These are phyloP conservation scores for Kryphioiulus occultus DNA, from an alignment of 2,888 invertebrate genomes.

Conservation along the genomic window DNA sequence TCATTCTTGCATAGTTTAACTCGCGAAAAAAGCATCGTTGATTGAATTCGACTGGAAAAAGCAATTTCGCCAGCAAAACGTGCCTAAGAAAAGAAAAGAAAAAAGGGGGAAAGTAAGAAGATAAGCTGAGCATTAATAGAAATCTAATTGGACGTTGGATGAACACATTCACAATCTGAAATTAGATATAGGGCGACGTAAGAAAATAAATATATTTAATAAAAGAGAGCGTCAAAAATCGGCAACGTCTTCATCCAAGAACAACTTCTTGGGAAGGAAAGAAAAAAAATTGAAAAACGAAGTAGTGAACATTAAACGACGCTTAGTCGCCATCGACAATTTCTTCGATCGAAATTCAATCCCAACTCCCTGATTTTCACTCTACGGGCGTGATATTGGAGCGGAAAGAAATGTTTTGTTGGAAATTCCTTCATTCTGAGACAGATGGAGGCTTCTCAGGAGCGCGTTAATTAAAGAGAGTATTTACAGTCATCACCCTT, in stretches of 20 bases:
- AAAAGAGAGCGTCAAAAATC: neutral
- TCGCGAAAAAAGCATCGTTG: constrained; percentile 21
- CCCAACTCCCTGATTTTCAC: neutral
- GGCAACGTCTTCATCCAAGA: neutral
- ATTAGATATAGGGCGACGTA: constrained; percentile 19
- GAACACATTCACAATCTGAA: constrained; percentile 35
- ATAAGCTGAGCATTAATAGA: constrained; percentile 31
- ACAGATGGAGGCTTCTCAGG: constrained; percentile 14
- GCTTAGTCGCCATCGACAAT: constrained; percentile 11
- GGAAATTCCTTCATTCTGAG: neutral
- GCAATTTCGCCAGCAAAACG: neutral
- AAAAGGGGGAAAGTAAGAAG: neutral
- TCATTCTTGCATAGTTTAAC: constrained; percentile 31
- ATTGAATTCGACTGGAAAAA: neutral
- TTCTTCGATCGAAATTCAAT: constrained; percentile 35
- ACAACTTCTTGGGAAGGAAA: neutral
- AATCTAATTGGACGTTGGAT: constrained; percentile 19
- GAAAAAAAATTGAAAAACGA: neutral
- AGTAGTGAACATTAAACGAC: neutral
- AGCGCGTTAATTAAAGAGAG: neutral
- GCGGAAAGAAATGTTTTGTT: constrained; percentile 18
- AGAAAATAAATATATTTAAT: constrained; percentile 26
- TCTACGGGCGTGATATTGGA: neutral
- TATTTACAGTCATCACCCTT: neutral
- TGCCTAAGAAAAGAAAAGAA: neutral